Base-by-base conservation (phyloP, 2,888 invertebrate species). In the Thecophora atra region DNA sequence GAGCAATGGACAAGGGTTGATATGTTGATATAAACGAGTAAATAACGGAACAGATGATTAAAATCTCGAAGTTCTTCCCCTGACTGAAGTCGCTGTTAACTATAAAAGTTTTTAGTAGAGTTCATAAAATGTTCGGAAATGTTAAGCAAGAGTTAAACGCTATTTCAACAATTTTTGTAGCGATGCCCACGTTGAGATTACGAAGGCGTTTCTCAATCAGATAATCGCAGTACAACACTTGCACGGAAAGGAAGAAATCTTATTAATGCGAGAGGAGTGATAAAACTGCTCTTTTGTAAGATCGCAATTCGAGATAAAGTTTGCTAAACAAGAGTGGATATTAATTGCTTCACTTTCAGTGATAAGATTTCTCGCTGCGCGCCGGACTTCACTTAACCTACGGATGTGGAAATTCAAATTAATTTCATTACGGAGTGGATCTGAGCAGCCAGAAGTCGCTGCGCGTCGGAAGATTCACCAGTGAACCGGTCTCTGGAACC, bases 271-370 rank as follows among this genome's bases (percentile, higher is more conserved):
- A n/a, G n/a, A n/a, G n/a, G 13, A 28, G 26, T 19, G 26, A 67
- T 24, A 56, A 56, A 42, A 54, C 37, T n/a, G 17, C 42, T 6
- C 24, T 15, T 5, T n/a, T 42, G 37, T 67, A 24, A 42, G 56
- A 66, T 66, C 30, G n/a, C 13, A n/a, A 52, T 52, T 1, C 37
- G 17, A 11, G 66, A 66, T 66, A 66, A 13, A n/a, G 17, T 37
- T 30, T 66, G 66, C 51, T 52, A 17, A 28, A 66, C 66, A 66
- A 66, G 51, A 26, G 8, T 19, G 21, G 30, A 66, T 42, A 67
- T 67, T 67, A 67, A 67, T 56, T 67, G 51, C 51, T 47, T 21
- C 64, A 64, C 64, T 44, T 64, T 64, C 51, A 17, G 64, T 64
- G 64, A 64, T 47, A 64, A 51, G 51, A 44, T 24, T 64, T 24